phyloP scores from a whole-genome alignment of 1,140 invertebrate species.

The Eurosta solidaginis region DNA sequence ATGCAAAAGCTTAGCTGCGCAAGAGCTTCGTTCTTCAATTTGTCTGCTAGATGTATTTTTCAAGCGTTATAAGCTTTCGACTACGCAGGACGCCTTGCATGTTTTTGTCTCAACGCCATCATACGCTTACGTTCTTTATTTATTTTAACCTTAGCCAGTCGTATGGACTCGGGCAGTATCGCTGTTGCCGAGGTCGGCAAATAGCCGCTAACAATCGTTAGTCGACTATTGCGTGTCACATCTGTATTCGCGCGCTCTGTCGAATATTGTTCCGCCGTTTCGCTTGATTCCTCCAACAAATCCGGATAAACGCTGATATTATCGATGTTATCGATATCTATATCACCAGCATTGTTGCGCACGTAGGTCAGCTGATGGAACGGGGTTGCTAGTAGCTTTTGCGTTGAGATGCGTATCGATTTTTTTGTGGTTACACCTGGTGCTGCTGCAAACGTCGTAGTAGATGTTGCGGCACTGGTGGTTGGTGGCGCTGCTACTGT shows the following conservation, averaged over 20 bases:
- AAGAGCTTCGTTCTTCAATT: too few species aligned
- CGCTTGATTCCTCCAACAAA: slow-evolving; percentile 39
- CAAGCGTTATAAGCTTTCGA: too few species aligned
- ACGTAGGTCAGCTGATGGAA: slow-evolving; percentile 52
- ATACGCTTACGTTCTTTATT: slow-evolving; percentile 45
- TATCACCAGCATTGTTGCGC: slow-evolving; percentile 51
- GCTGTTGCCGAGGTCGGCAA: slow-evolving; percentile 51
- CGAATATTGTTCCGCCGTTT: not conserved
- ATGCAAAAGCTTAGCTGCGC: too few species aligned
- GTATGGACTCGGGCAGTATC: slow-evolving; percentile 50
- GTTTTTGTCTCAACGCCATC: not conserved
- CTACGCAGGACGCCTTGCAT: not conserved
- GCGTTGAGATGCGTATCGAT: slow-evolving; percentile 47
- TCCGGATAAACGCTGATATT: slow-evolving; percentile 56
- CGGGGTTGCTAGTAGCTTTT: slow-evolving; percentile 49
- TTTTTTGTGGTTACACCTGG: slow-evolving; percentile 38
- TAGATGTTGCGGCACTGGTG: slow-evolving; percentile 31
- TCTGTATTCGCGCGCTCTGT: slow-evolving; percentile 8
- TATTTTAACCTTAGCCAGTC: slow-evolving; percentile 51
- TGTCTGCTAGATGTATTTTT: too few species aligned
- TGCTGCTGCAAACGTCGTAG: not conserved
- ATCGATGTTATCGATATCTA: slow-evolving; percentile 55
- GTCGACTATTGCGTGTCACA: slow-evolving; percentile 38
- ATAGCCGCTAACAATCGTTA: slow-evolving; percentile 48
- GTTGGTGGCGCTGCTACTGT: slow-evolving; percentile 36